Evolutionary conservation across 2,888 invertebrate species (phyloP).

Genomic region (Eristalis intricaria): DNA sequence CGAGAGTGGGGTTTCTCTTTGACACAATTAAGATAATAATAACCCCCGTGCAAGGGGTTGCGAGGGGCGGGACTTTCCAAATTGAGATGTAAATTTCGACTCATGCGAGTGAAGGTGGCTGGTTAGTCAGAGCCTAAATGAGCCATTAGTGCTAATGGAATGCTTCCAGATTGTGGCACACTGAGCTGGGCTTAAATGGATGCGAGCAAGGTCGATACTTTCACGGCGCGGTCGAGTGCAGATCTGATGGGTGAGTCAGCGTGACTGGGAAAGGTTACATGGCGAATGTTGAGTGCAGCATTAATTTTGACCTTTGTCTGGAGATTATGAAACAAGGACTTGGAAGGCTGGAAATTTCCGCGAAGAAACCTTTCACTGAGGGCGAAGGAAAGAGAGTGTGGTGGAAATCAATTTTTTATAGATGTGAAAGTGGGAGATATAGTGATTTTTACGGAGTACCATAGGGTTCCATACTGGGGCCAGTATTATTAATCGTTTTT

Average conservation of each 20-base stretch:
- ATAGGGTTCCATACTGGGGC: too few species aligned
- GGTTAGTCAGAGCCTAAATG: background rate
- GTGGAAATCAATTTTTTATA: too few species aligned
- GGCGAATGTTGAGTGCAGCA: background rate
- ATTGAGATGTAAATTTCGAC: background rate
- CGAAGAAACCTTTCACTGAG: background rate
- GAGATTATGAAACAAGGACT: background rate
- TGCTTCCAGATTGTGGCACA: background rate
- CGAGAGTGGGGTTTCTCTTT: background rate
- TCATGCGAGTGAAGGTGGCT: background rate
- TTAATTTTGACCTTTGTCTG: background rate
- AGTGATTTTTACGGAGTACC: too few species aligned
- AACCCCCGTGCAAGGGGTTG: background rate
- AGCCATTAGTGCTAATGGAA: background rate
- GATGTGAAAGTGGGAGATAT: too few species aligned
- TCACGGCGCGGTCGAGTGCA: background rate
- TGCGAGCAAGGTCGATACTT: background rate
- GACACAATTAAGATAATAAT: slow-evolving; percentile 34
- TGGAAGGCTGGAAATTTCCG: background rate
- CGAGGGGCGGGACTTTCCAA: background rate
- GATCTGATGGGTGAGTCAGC: background rate
- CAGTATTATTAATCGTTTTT: too few species aligned
- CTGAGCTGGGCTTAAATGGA: background rate
- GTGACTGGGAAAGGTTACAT: background rate
- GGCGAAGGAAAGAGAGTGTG: background rate